Evolutionary conservation across 2,888 invertebrate species (phyloP).

Genomic region (Diabrotica balteata): DNA sequence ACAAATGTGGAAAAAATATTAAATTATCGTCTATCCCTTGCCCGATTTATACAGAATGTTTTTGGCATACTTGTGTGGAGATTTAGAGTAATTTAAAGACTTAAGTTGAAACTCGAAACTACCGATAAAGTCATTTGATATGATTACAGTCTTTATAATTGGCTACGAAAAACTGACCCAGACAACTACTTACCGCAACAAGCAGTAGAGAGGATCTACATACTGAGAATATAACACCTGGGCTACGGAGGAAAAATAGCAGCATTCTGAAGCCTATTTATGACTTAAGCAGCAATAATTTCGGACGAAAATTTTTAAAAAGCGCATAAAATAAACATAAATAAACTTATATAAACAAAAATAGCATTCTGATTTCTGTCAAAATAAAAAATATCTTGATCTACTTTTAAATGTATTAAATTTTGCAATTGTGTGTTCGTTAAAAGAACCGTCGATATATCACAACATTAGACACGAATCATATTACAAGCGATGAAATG

Average conservation of each 20-base stretch:
- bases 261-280: slow-evolving; percentile 12
- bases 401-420: too few species aligned
- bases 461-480: too few species aligned
- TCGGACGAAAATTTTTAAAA: neutral
- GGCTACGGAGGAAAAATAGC: slow-evolving; percentile 15
- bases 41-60: neutral
- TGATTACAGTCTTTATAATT: slow-evolving; percentile 25
- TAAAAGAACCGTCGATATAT: too few species aligned
- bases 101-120: slow-evolving; percentile 12
- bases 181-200: slow-evolving; percentile 8
- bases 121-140: slow-evolving; percentile 23
- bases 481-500: too few species aligned
- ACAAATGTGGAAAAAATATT: neutral
- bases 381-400: too few species aligned
- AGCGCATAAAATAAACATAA: too few species aligned
- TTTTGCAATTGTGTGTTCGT: too few species aligned
- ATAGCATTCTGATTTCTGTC: too few species aligned
- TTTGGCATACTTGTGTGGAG: slow-evolving; percentile 4
- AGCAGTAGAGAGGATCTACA: slow-evolving; percentile 22
- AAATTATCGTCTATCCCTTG: too few species aligned
- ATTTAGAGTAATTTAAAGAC: slow-evolving; percentile 14
- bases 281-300: slow-evolving; percentile 2
- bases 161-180: slow-evolving; percentile 20
- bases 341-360: too few species aligned
- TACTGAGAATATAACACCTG: slow-evolving; percentile 25